Base-by-base conservation (phyloP, 2,888 invertebrate genomes). In the Hyles lineata region DNA sequence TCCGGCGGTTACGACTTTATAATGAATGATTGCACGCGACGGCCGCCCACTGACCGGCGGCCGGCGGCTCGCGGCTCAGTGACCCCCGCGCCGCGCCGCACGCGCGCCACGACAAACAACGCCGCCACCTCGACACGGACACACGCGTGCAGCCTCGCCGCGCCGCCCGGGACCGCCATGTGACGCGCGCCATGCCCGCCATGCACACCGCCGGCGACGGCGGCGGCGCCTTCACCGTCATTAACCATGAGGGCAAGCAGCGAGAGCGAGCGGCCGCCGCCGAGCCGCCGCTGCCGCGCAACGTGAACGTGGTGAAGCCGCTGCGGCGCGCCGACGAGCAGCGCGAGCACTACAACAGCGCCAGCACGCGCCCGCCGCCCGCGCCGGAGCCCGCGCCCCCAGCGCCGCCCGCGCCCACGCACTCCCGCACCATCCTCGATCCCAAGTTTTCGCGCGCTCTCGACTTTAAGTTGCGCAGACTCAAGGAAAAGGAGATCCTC, bases 361-460 rank as follows among this genome's bases (percentile, higher is more conserved):
- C 67, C 15, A 50, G 50, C 67, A 50, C 78, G 61, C 74, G 74
- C 69, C 63, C 76, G 60, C 67, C 75, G 70, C 71, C 59, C 5
- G 83, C 78, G 82, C 77, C 75, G 75, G 78, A 75, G 3, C 76
- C 76, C 69, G 69, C 52, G 11, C 25, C 71, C 9, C 29, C 58
- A 5, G 19, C 63, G n/a, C 25, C 71, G 19, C 29, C 58, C 11
- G 19, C 63, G n/a, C 55, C 55, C 29, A 52, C 69, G 7, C n/a
- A 50, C 7, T 71, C 84, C 80, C 86, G 86, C 76, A 86, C 90
- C 43, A 88, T 91, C 70, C 85, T 93, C 74, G 93, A 94, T 76
- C 91, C 93, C 25, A 95, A 96, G 80, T 97, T 97, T 87, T 96
- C 96, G 75, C 96, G 96, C 81, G 96, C 96, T 72, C 93, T 97